Evolutionary conservation across 2,888 invertebrate species (phyloP), one percentile per base, ranked within the genome.

Genomic region (Eristalinus sepulchralis): DNA sequence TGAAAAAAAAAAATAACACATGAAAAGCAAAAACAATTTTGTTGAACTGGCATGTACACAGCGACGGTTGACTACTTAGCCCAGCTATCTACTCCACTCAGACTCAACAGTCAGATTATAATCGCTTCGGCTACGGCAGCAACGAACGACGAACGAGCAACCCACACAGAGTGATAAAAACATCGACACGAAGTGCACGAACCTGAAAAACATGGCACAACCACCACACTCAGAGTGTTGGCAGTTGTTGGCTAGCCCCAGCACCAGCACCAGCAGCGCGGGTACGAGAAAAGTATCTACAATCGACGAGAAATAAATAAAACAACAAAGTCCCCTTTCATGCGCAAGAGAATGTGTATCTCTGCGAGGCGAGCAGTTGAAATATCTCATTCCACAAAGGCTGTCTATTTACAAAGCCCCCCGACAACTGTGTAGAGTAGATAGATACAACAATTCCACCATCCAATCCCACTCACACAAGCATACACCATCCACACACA

Each of bases 81-180:
- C 39, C 64, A 67, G 24, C 31, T 75, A 66, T 60, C 67, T 67
- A 47, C 62, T 20, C 73, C 31, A 36, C 57, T 27, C 57, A 20
- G 31, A 36, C 57, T 27, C 57, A 20, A 39, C 36, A 63, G 55
- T 62, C 62, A 77, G 62, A 70, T 77, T 68, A 70, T 67, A 77
- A 77, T 77, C 68, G 55, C 13, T 55, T 22, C 36, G 27, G 36
- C 68, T 66, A 59, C 31, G 62, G 20, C 77, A 70, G 62, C 77
- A 68, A 70, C 24, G 24, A 24, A 57, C 57, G 24, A 70, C 24
- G 24, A 24, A 57, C 57, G 24, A 47, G 11, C 77, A 59, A 77
- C 77, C 68, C 53, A 77, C 77, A 68, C 77, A 70, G 34, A 70
- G 70, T 62, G 75, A 68, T 27, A 53, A 67, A 77, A 77, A 77